These are phyloP conservation scores for Bubo bubo DNA, from an alignment of 2,113 vertebrate species.

Conservation along the genomic window DNA sequence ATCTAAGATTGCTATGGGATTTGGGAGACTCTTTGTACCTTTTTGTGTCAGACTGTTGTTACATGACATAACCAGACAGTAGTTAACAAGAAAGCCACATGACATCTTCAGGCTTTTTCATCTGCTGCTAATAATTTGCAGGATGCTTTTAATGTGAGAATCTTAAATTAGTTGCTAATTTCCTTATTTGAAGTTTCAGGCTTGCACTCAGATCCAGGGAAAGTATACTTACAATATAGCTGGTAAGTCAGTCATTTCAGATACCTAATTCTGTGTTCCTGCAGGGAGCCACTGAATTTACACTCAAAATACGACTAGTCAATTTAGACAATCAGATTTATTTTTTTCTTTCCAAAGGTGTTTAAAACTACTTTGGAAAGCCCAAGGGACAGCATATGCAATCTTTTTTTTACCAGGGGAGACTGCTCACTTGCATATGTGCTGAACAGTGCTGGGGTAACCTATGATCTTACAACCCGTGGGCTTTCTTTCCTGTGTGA, in stretches of 20 bases:
- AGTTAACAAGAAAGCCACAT: neutral
- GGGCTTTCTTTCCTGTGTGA: fast-evolving
- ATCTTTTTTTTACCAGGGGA: neutral
- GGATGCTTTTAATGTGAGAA: neutral
- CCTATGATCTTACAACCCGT: fast-evolving
- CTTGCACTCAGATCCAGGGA: neutral
- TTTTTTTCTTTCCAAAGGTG: neutral
- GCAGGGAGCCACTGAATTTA: neutral
- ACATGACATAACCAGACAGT: neutral
- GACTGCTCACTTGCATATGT: fast-evolving
- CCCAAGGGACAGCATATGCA: neutral
- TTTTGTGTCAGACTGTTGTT: neutral
- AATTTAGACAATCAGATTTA: neutral
- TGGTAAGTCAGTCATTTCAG: fast-evolving
- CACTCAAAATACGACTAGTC: neutral
- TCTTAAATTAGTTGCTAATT: neutral
- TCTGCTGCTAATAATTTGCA: neutral
- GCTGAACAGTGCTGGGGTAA: neutral
- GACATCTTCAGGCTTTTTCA: neutral
- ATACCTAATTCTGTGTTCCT: neutral
- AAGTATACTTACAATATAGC: neutral
- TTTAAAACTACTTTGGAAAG: neutral
- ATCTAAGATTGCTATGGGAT: neutral
- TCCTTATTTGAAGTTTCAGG: neutral
- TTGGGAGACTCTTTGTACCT: neutral